Evolutionary conservation across 2,888 invertebrate genomes (phyloP).

Genomic region (Podabrus alpinus): DNA sequence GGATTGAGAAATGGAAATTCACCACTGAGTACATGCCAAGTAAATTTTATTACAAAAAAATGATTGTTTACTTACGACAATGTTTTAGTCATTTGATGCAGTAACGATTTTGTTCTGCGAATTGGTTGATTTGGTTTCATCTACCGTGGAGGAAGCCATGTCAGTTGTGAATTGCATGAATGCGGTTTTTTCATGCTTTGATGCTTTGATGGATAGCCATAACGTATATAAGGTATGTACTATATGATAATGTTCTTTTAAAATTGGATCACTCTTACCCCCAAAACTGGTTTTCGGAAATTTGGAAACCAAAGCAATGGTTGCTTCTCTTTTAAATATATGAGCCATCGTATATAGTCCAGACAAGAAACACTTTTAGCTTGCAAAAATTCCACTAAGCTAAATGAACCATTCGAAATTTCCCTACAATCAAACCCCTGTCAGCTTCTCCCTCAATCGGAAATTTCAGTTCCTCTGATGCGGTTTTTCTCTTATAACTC

Average conservation of each 20-base stretch:
- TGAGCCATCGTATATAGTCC: too few relatives aligned
- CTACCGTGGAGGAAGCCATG: constrained; percentile 66
- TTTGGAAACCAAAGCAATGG: too few relatives aligned
- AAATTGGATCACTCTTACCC: constrained; percentile 1
- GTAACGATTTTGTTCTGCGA: constrained; percentile 80
- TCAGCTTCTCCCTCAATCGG: too few relatives aligned
- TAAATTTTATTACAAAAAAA: constrained; percentile 34
- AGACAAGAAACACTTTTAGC: too few relatives aligned
- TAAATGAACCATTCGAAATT: too few relatives aligned
- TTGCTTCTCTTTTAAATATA: too few relatives aligned
- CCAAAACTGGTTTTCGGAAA: background rate
- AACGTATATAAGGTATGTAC: constrained; percentile 90
- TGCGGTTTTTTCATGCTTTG: constrained; percentile 80
- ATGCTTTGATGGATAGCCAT: constrained; percentile 78
- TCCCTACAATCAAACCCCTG: too few relatives aligned
- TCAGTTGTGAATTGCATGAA: constrained; percentile 82
- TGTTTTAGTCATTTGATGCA: constrained; percentile 69
- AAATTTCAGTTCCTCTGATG: too few relatives aligned
- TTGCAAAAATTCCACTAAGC: too few relatives aligned
- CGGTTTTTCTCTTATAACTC: too few relatives aligned
- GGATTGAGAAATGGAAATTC: constrained; percentile 75
- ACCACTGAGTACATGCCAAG: constrained; percentile 79
- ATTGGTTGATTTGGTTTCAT: constrained; percentile 61
- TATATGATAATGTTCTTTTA: too few relatives aligned
- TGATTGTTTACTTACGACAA: background rate